These are phyloP conservation scores for Thymallus thymallus DNA, from an alignment of 2,113 vertebrate genomes.

Conservation along the genomic window DNA sequence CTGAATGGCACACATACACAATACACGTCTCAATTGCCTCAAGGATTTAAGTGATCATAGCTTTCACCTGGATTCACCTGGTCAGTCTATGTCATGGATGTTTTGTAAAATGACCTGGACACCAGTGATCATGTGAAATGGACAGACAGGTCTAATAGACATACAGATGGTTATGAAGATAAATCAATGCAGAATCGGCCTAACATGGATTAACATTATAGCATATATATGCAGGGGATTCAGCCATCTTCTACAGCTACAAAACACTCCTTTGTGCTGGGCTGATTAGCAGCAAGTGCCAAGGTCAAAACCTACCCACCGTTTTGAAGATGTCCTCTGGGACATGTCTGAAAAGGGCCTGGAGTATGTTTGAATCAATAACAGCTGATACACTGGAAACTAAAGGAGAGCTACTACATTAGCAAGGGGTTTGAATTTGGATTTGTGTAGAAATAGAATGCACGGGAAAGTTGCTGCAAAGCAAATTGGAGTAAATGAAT, in stretches of 20 bases:
- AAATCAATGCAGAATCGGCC: background rate
- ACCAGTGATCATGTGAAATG: background rate
- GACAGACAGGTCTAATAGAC: background rate
- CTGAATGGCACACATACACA: no score
- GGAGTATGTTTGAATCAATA: conserved; percentile 38
- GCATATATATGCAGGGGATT: no score
- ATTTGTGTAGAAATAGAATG: background rate
- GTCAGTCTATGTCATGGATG: no score
- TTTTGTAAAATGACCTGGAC: background rate
- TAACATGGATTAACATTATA: background rate
- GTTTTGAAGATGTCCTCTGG: conserved; percentile 29
- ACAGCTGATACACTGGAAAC: conserved; percentile 19
- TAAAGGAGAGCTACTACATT: conserved; percentile 7
- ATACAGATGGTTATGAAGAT: background rate
- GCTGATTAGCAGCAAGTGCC: conserved; percentile 28
- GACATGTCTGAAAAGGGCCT: conserved; percentile 31
- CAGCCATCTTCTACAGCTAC: background rate
- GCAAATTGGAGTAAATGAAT: background rate
- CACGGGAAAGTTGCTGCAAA: background rate
- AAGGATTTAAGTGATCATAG: no score
- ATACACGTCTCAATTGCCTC: no score
- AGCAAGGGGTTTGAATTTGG: background rate
- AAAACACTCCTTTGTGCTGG: conserved; percentile 7
- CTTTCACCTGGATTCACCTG: no score
- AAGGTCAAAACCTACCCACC: conserved; percentile 12